Evolutionary conservation across 1,140 invertebrate genomes (phyloP), one percentile per base, ranked within the genome.

Genomic region (Anagrus nilaparvatae): DNA sequence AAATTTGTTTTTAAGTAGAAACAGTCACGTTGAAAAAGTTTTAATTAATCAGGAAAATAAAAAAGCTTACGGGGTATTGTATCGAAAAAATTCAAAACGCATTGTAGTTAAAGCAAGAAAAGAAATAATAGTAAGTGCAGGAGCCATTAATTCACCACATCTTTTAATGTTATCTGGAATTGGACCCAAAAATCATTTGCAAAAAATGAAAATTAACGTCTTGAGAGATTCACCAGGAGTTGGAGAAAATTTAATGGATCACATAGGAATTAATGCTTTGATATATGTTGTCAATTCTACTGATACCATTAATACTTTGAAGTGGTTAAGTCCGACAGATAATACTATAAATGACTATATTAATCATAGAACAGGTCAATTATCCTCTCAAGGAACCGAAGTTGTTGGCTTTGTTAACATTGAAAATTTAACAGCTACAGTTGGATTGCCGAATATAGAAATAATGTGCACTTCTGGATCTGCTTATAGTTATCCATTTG

Each of bases 1-100:
- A n/a, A 92, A 90, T 65, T 55, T 90, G 1, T 73, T 76, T 39
- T 69, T 87, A 6, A 55, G 78, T 7, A 81, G 74, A 42, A 71
- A 75, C 38, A 67, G 76, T 1, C 58, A 67, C 39, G 79, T 75
- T 0, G 74, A 70, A 12, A 72, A 67, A 47, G 50, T 75, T 1
- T 66, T 77, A 3, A 58, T 82, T 18, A 65, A 87, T 47, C 38
- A 54, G 7, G 29, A 48, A 9, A 67, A 18, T 21, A 34, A 34
- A 23, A 21, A 3, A 21, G 12, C 32, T 5, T 3, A 21, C 3
- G 32, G 32, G 2, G 18, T 34, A 27, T 49, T 48, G 31, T 50
- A 41, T 14, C 44, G 40, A 14, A 28, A 54, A 54, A 43, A 60
- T 44, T 43, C 54, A 54, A 8, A 40, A 33, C 37, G 14, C 5